Base-by-base conservation (phyloP, 2,113 vertebrate genomes). In the Dipodomys merriami region DNA sequence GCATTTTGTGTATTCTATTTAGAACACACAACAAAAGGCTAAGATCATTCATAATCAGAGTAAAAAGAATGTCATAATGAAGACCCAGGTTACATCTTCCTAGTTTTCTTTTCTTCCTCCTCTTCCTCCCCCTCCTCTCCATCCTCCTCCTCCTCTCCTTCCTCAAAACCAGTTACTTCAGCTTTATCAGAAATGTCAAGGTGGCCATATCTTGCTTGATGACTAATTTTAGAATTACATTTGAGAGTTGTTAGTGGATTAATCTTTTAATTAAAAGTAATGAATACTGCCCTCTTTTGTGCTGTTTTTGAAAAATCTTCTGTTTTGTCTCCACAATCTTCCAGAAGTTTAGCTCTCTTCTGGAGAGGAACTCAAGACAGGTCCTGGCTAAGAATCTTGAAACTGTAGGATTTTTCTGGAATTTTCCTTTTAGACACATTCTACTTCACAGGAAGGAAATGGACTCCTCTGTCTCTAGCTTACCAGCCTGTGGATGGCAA, bases 211-310 rank as follows among this genome's bases (percentile, higher is more conserved):
- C 33, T 82, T 92, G 83, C 62, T 68, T 95, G 64, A 81, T 90
- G 88, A 83, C 83, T 94, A 91, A 91, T 89, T 82, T 91, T 83
- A 77, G 78, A 91, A 86, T 87, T 80, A 84, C 60, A 74, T 84
- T 94, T 95, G 83, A 89, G 65, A 79, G 6, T 53, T 86, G 83
- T 87, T 44, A 86, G 39, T 89, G 35, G 94, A 65, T 91, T 92
- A 20, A 29, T 74, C 33, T 82, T 83, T 92, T 69, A 85, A 86
- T 91, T 91, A 92, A 77, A 89, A 83, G 29, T 86, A 82, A 78
- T 71, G 16, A 86, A 72, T 69, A 91, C 86, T 71, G 27, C 12
- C 22, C 68, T 35, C 83, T 77, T 92, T 64, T 57, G 7, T 2
- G 19, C 46, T 44, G 23, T 79, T 88, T 93, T 95, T 83, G 57